phyloP scores from a whole-genome alignment of 2,888 invertebrate species.

The Cyclophora albipunctata region DNA sequence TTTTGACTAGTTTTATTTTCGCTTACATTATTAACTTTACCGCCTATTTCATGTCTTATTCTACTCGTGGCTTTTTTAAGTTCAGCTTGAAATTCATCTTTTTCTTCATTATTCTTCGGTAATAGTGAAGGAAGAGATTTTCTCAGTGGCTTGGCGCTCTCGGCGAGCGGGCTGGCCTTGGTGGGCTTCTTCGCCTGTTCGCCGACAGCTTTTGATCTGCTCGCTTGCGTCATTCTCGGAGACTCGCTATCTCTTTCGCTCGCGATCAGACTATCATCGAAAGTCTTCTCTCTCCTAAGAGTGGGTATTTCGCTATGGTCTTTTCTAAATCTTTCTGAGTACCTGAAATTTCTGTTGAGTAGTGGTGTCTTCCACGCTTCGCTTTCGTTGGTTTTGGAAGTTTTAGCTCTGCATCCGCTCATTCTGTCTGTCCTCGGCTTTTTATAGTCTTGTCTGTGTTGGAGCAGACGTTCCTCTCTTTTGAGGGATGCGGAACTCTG shows the following conservation, averaged over 20 bases:
- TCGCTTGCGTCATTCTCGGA: constrained; percentile 48
- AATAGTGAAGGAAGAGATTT: constrained; percentile 74
- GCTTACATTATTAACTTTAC: constrained; percentile 64
- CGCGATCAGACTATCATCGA: constrained; percentile 58
- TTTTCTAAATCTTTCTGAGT: constrained; percentile 66
- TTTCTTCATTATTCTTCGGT: constrained; percentile 67
- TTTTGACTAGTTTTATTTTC: constrained; percentile 68
- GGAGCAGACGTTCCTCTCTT: constrained; percentile 66
- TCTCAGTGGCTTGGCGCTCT: constrained; percentile 58
- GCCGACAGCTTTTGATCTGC: constrained; percentile 47
- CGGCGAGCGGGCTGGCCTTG: constrained; percentile 45
- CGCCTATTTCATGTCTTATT: constrained; percentile 65
- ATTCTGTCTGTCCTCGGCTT: constrained; percentile 66
- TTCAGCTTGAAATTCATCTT: constrained; percentile 73
- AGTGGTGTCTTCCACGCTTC: constrained; percentile 69
- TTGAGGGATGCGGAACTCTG: constrained; percentile 58
- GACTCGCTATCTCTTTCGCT: constrained; percentile 52
- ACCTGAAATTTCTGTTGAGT: constrained; percentile 62
- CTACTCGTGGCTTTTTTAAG: constrained; percentile 70
- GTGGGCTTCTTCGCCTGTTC: constrained; percentile 44
- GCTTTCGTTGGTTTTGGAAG: constrained; percentile 56
- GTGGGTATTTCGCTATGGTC: constrained; percentile 51
- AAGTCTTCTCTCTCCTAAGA: constrained; percentile 68
- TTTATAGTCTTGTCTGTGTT: constrained; percentile 66
- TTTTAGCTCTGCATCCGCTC: constrained; percentile 66